Base-by-base conservation (phyloP, 2,797 vertebrate species). In the Myotis pilosus region DNA sequence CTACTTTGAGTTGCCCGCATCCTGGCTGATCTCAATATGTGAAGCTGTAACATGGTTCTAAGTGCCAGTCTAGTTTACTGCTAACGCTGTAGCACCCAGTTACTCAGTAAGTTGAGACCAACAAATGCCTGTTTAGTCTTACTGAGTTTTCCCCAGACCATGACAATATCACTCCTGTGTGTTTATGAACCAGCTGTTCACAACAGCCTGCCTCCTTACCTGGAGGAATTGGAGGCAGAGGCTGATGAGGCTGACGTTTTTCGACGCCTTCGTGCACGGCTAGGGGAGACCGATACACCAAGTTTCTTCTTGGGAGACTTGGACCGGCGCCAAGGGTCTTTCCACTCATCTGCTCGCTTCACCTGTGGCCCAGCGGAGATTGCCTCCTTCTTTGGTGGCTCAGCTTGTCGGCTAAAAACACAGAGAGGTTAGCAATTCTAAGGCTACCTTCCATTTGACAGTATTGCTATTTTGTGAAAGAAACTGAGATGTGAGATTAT, bases 281-380 rank as follows among this genome's bases (percentile, higher is more conserved):
- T 99, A 1, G 99, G 99, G 0, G 99, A 99, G 19, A 98, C 97
- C 0, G 99, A 99, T 44, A 99, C 53, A 0, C 99, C 99, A 0
- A 98, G 98, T 0, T 99, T 99, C 98, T 99, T 99, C 88, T 99
- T 98, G 22, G 99, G 99, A 2, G 99, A 99, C 96, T 99, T 99
- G 79, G 99, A 99, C 98, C 99, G 99, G 78, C 99, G 99, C 99
- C 99, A 99, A 0, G 99, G 99, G 83, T 99, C 99, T 97, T 99
- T 99, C 99, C 99, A 99, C 91, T 99, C 99, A 12, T 99, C 99
- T 0, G 99, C 99, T 13, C 99, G 98, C 97, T 99, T 99, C 6
- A 99, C 98, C 51, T 99, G 97, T 0, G 99, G 60, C 0, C 97
- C 95, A 0, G 95, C 22, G 8, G 98, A 89, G 0, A 97, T 0